These are phyloP conservation scores for Drosophila sordidula DNA, from an alignment of 2,888 invertebrate genomes.

Conservation along the genomic window DNA sequence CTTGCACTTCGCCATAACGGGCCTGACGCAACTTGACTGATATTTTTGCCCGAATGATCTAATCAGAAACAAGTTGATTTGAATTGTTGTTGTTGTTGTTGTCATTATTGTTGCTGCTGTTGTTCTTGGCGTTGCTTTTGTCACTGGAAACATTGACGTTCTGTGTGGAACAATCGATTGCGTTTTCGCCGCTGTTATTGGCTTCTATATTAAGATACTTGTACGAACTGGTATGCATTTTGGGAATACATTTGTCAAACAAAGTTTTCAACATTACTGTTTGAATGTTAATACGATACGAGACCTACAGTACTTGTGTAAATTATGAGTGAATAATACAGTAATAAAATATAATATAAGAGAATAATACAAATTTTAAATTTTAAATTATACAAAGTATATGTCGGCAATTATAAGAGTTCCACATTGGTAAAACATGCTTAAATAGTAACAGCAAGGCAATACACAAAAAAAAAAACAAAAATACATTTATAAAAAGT, in stretches of 20 bases:
- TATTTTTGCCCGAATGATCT: conserved; percentile 76
- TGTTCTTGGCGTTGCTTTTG: conserved; percentile 37
- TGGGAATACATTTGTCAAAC: not conserved
- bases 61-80: conserved; percentile 80
- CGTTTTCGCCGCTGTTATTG: conserved; percentile 22
- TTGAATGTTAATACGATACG: not conserved
- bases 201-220: conserved; percentile 17
- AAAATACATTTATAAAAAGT: no score
- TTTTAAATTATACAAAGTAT: no score
- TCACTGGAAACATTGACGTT: conserved; percentile 31
- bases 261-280: conserved; percentile 3
- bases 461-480: no score
- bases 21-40: conserved; percentile 70
- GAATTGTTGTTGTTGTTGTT: conserved; percentile 61
- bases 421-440: no score
- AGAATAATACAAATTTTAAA: no score
- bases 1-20: conserved; percentile 2
- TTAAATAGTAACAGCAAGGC: no score
- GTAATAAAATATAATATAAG: no score
- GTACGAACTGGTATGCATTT: conserved; percentile 33
- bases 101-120: conserved; percentile 23
- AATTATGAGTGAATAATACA: no score
- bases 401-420: no score
- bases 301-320: no score
- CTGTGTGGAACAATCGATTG: conserved; percentile 45